phyloP scores from a whole-genome alignment of 2,113 vertebrate species.

The Dasyprocta punctata region DNA sequence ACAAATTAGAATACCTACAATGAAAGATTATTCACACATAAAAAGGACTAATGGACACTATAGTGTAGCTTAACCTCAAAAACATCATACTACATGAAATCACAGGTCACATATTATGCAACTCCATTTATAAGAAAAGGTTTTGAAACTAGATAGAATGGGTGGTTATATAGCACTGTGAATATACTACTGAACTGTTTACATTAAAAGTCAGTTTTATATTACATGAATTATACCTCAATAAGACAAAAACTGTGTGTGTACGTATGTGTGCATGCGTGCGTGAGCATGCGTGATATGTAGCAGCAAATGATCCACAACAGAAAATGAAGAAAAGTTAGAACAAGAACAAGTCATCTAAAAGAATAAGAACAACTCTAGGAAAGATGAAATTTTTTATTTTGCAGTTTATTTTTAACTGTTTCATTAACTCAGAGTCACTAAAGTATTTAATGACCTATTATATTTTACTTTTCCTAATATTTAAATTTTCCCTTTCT shows the following conservation, averaged over 20 bases:
- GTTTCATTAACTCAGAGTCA: background rate
- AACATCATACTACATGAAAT: background rate
- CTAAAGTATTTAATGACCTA: background rate
- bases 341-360: background rate
- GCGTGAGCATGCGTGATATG: too few relatives aligned
- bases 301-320: background rate
- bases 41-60: background rate
- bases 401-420: background rate
- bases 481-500: constrained; percentile 26
- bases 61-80: background rate
- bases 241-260: background rate
- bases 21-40: background rate
- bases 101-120: background rate
- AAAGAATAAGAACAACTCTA: background rate
- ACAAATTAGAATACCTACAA: background rate
- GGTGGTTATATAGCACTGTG: background rate
- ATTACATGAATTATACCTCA: background rate
- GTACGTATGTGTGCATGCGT: too few relatives aligned
- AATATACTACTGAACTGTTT: background rate
- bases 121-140: background rate
- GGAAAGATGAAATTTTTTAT: background rate
- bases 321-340: background rate
- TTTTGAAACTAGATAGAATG: background rate
- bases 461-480: background rate
- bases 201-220: background rate